Base-by-base conservation (phyloP, 2,888 invertebrate species). In the Ochropacha duplaris region DNA sequence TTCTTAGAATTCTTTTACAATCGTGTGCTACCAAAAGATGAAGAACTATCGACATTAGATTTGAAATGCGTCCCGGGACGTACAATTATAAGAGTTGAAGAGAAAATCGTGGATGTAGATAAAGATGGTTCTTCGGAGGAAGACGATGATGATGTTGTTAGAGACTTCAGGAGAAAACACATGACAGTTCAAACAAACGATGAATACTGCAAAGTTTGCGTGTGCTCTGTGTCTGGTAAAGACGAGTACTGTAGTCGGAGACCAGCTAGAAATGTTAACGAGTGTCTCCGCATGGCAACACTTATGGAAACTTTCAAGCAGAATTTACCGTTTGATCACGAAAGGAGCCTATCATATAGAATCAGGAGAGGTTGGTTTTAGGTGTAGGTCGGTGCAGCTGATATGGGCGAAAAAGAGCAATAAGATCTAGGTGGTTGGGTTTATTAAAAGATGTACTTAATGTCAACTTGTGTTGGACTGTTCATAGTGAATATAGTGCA, bases 11-110 rank as follows among this genome's bases (percentile, higher is more conserved):
- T 87, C 61, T 75, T 70, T 70, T 86, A 65, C 69, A 83, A 87
- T 61, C 80, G 66, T 55, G 59, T 68, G 1, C 57, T 58, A 16
- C 79, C 80, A 26, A 79, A 71, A 31, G 11, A 52, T 1, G 64
- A 78, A 1, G 70, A 81, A 0, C 39, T 78, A 0, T 34, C 58
- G 12, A 6, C 12, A 0, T 54, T 62, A 6, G 66, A 67, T 8
- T 64, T 84, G 0, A 83, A 79, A 67, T 92, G 91, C 61, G 57
- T 81, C 0, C 90, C 90, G n/a, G 90, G 91, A 3, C 82, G 86
- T 0, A 90, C 90, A 0, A 57, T 78, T 0, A 78, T 90, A 0
- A 81, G 68, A 55, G 52, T 88, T 0, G 68, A 63, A 9, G 62
- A 70, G 4, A 62, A 57, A 36, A 1, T 11, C 2, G 9, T n/a